These are phyloP conservation scores for Ariopsis seemanni DNA, from an alignment of 2,113 vertebrate genomes.

Conservation along the genomic window DNA sequence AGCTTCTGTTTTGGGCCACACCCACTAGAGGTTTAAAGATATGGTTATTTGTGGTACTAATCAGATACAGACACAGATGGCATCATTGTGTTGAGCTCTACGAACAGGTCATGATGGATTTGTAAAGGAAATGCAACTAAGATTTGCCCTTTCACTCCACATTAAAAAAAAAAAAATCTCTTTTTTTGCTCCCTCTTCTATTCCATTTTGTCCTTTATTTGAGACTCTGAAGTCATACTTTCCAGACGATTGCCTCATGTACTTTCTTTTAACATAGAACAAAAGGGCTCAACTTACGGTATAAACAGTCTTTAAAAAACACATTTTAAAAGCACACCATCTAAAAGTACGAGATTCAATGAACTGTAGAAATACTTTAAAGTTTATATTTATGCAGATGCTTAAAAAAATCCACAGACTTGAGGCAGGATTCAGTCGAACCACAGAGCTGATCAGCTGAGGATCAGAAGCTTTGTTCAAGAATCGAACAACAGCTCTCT, in stretches of 20 bases:
- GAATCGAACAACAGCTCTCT: not conserved
- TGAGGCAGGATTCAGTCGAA: not conserved
- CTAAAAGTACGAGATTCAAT: not conserved
- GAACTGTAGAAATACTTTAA: not conserved
- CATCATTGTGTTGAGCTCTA: not conserved
- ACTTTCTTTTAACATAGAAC: not conserved
- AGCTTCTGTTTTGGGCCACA: not conserved
- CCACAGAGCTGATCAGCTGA: not conserved
- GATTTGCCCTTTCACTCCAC: not conserved
- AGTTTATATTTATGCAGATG: not conserved
- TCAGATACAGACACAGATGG: not conserved
- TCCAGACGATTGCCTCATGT: not conserved
- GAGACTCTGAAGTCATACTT: not conserved
- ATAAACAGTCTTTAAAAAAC: not conserved
- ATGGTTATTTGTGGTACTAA: too few relatives aligned
- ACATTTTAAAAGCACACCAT: not conserved
- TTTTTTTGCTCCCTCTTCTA: not conserved
- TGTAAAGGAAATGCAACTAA: not conserved
- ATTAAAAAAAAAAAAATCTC: not conserved
- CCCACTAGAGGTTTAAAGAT: not conserved
- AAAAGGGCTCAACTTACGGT: not conserved
- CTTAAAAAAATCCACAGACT: not conserved
- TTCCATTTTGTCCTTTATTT: not conserved
- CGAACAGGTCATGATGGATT: not conserved
- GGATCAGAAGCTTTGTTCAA: not conserved